Base-by-base conservation (phyloP, 2,888 invertebrate species). In the Antheraea yamamai region DNA sequence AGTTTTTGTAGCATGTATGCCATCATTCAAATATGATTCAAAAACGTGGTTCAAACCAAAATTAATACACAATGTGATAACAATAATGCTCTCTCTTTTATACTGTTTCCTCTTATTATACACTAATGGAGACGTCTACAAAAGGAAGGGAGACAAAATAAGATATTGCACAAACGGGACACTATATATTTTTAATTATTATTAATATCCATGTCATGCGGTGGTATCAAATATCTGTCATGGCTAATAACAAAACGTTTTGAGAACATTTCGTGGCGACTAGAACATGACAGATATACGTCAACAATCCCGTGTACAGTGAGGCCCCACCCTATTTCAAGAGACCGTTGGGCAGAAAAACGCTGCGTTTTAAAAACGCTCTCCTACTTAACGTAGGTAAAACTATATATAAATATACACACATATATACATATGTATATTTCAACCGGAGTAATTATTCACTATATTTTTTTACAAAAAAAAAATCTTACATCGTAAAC, bases 401-500 rank as follows among this genome's bases (percentile, higher is more conserved):
- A 39, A 87, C 84, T 85, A 83, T 83, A 86, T 84, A 85, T 84
- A 88, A 84, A 86, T 82, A 55, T 58, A 52, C 64, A 55, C 52
- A 73, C 66, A 66, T 75, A 79, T 77, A 74, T 74, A 68, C 68
- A 35, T 66, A 72, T 78, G 79, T 82, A 82, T 83, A 82, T 80
- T 81, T 81, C 81, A 77, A 81, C 20, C 76, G 76, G 77, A 39
- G 35, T 39, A 39, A 82, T 81, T 78, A 81, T 81, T 83, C 82
- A 83, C 82, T 81, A 87, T 87, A 83, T 84, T 85, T 84, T 85
- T 88, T 61, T 61, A 61, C n/a, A 87, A 81, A 84, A 89, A 88
- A 89, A 88, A 88, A 89, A 89, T 87, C 87, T 90, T 88, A 89
- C 90, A 90, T 39, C 4, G 89, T 88, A 84, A 86, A 84, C 73